Percentiles rank a stretch among this genome's conserved stretches.
These are phyloP conservation scores for Iphiclides podalirius DNA, from an alignment of 2,888 invertebrate species.

Conservation along the genomic window DNA sequence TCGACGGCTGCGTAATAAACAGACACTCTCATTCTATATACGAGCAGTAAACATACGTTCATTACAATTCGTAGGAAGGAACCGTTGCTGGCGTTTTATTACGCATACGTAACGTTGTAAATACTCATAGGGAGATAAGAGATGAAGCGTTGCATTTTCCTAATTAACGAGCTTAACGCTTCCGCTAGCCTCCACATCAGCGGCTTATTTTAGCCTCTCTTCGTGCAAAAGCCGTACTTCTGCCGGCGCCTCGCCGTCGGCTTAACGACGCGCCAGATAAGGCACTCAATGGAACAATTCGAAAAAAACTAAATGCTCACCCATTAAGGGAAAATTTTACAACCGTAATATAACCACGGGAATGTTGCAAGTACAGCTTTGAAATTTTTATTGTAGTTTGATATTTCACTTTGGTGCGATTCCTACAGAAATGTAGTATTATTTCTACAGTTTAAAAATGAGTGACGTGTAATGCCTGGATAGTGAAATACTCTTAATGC, in stretches of 20 bases:
- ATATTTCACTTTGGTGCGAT: no score
- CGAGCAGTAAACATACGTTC: background rate
- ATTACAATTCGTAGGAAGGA: background rate
- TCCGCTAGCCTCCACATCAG: conserved; percentile 5
- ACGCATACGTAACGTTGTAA: no score
- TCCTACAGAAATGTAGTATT: no score
- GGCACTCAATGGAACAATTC: background rate
- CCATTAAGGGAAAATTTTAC: background rate
- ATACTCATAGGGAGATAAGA: conserved; percentile 1
- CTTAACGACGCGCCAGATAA: background rate
- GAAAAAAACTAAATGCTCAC: background rate
- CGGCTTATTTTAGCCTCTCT: conserved; percentile 4
- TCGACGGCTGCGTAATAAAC: background rate
- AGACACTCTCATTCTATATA: background rate
- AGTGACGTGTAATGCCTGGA: no score
- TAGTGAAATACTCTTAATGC: no score
- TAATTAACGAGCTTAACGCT: conserved; percentile 9
- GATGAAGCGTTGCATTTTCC: conserved; percentile 5
- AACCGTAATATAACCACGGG: background rate
- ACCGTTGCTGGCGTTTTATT: no score
- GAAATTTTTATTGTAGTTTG: no score
- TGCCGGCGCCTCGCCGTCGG: background rate
- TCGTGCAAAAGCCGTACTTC: conserved; percentile 6
- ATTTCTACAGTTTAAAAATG: no score
- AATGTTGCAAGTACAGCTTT: background rate